Percentiles rank a stretch among this genome's conserved stretches.
Evolutionary conservation across 2,113 vertebrate species (phyloP).

Genomic region (Calidris pugnax): DNA sequence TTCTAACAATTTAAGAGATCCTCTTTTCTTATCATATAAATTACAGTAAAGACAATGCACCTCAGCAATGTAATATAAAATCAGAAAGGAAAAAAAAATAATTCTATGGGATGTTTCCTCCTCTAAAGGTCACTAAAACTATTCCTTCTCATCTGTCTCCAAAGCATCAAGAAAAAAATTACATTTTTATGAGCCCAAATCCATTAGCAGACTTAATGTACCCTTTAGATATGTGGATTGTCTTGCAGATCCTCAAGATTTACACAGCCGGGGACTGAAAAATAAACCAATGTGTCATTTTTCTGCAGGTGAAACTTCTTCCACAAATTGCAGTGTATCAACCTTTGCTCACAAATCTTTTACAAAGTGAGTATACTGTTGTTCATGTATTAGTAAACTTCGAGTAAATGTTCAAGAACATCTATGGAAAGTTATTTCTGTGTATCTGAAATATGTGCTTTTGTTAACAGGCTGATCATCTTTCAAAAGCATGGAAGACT

Average conservation of each 20-base stretch:
- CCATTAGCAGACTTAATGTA: neutral
- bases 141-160: neutral
- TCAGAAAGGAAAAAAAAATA: neutral
- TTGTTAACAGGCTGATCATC: neutral
- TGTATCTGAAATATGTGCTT: neutral
- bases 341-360: neutral
- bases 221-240: neutral
- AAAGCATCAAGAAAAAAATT: neutral
- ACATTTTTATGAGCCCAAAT: neutral
- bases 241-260: neutral
- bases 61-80: neutral
- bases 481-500: neutral
- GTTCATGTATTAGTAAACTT: neutral
- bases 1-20: neutral
- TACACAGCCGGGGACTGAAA: neutral
- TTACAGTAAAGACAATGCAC: neutral
- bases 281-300: neutral
- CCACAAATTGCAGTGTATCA: neutral
- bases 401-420: neutral
- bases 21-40: neutral
- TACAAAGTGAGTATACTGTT: neutral
- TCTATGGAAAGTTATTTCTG: neutral
- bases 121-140: neutral
- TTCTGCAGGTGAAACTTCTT: neutral
- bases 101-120: neutral